These are phyloP conservation scores for Nycticebus coucang DNA, from an alignment of 2,113 vertebrate species.

Conservation along the genomic window DNA sequence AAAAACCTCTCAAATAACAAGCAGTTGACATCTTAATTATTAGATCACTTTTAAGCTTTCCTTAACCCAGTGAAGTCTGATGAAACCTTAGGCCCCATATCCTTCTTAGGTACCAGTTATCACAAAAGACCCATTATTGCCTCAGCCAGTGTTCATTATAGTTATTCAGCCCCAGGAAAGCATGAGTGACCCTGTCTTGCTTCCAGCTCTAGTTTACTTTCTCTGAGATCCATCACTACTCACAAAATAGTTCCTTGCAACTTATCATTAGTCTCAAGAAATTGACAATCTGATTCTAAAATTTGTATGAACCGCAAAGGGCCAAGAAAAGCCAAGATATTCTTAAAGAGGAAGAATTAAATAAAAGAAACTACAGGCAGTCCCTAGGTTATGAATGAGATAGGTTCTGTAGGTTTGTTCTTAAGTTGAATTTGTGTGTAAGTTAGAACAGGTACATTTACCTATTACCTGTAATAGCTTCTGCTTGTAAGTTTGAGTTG, in stretches of 20 bases:
- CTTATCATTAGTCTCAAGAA: background rate
- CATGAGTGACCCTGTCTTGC: background rate
- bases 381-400: too few relatives aligned
- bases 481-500: too few relatives aligned
- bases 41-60: background rate
- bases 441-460: too few relatives aligned
- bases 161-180: background rate
- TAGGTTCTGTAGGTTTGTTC: too few relatives aligned
- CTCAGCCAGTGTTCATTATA: background rate
- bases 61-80: background rate
- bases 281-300: background rate
- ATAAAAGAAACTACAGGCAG: background rate
- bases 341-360: background rate
- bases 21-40: background rate
- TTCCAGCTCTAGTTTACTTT: background rate
- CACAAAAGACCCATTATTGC: background rate
- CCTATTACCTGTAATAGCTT: too few relatives aligned
- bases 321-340: background rate
- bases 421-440: too few relatives aligned
- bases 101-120: background rate
- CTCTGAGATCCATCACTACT: background rate
- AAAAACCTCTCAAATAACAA: background rate
- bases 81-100: background rate
- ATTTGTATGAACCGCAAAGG: background rate
- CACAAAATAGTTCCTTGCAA: background rate